Percentiles rank a stretch among this genome's conserved stretches.
phyloP scores from a whole-genome alignment of 2,888 invertebrate species.

The Trachelus tabidus region DNA sequence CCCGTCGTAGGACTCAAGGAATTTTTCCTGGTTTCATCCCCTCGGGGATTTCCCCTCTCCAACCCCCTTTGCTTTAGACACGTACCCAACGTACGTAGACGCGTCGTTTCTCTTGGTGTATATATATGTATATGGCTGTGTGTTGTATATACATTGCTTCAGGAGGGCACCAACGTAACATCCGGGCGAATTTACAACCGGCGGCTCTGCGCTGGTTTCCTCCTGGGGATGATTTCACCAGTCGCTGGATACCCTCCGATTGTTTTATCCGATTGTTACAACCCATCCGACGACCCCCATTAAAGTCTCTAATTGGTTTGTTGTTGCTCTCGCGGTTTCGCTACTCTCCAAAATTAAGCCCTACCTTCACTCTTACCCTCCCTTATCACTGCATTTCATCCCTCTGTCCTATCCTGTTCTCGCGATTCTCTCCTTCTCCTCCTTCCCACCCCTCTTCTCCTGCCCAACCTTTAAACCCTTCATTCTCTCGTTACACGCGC shows the following conservation, averaged over 20 bases:
- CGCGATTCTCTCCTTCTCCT: no score
- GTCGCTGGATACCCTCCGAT: constrained; percentile 33
- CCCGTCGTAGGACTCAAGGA: constrained; percentile 42
- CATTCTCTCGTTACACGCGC: no score
- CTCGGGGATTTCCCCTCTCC: constrained; percentile 11
- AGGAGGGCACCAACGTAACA: not conserved
- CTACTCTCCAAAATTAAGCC: constrained; percentile 1
- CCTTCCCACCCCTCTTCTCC: no score
- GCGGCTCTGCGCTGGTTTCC: not conserved
- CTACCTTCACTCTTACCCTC: not conserved
- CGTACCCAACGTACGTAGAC: not conserved
- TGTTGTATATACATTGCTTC: not conserved
- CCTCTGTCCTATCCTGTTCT: no score
- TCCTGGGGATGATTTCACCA: constrained; percentile 13
- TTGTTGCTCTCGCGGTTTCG: constrained; percentile 30
- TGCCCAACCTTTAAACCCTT: no score
- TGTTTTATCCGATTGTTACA: constrained; percentile 50
- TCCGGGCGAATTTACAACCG: not conserved
- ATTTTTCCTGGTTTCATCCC: constrained; percentile 46
- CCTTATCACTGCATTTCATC: not conserved
- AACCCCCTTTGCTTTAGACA: not conserved
- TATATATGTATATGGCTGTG: no score
- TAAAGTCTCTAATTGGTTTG: constrained; percentile 52
- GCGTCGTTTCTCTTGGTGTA: not conserved
- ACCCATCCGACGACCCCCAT: constrained; percentile 36